phyloP scores from a whole-genome alignment of 2,797 vertebrate species.

The Rhabdophis nuchalis region DNA sequence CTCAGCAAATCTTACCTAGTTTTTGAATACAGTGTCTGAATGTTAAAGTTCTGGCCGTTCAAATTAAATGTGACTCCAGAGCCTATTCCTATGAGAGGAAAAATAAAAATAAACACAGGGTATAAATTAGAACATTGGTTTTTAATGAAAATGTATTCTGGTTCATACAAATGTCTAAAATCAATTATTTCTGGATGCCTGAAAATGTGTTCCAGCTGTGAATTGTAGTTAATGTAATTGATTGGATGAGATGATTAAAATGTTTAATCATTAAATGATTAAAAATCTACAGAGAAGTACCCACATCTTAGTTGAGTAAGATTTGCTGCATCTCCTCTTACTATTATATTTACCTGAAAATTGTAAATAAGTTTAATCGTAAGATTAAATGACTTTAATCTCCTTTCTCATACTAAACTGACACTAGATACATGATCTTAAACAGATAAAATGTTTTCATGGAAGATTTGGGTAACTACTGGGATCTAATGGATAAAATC shows the following conservation, averaged over 20 bases:
- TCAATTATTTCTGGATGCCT: not conserved
- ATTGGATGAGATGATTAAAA: not conserved
- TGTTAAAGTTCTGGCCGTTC: conserved; percentile 83
- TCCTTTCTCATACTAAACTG: not conserved
- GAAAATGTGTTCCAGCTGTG: not conserved
- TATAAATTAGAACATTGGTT: not conserved
- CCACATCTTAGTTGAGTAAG: not conserved
- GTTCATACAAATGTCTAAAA: not conserved
- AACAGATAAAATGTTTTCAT: not conserved
- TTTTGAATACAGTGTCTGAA: conserved; percentile 87
- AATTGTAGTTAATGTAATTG: not conserved
- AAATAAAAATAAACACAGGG: not conserved
- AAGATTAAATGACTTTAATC: not conserved
- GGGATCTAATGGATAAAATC: not conserved
- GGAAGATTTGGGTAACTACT: not conserved
- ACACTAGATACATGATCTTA: not conserved
- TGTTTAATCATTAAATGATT: not conserved
- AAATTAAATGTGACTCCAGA: conserved; percentile 82
- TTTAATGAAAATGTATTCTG: not conserved
- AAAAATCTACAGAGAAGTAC: not conserved
- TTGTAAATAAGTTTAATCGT: not conserved
- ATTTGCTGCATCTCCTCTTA: not conserved
- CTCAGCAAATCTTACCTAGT: conserved; percentile 75
- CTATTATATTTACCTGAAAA: not conserved
- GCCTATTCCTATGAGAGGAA: conserved; percentile 72